Conservation (phyloP, 1,140 invertebrate species). For the Limonius californicus region DNA sequence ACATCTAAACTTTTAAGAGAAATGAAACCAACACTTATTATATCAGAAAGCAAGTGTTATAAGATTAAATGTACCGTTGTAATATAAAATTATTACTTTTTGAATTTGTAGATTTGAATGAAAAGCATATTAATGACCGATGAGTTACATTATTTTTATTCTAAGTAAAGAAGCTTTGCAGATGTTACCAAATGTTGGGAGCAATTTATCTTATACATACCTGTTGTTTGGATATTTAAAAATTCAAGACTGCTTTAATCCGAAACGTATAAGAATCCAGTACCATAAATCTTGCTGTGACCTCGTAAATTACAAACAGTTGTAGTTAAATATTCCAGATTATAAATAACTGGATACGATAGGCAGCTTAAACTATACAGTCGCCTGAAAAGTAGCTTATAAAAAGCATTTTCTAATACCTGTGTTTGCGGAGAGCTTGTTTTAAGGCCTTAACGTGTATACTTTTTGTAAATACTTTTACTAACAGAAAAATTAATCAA, state of each 20-base stretch:
- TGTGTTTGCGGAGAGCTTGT: constrained; percentile 38
- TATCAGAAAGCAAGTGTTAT: no score
- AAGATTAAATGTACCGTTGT: no score
- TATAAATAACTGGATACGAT: constrained; percentile 48
- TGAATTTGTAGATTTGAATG: no score
- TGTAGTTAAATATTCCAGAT: constrained; percentile 50
- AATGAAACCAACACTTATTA: no score
- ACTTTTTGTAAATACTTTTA: constrained; percentile 36
- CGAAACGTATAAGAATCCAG: constrained; percentile 46
- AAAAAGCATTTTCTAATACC: constrained; percentile 46
- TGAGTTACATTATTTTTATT: no score
- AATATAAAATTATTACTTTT: no score
- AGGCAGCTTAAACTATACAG: constrained; percentile 29
- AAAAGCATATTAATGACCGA: no score
- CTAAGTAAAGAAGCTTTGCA: neutral
- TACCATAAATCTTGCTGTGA: constrained; percentile 47
- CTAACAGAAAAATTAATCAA: constrained; percentile 46
- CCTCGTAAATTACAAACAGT: constrained; percentile 49
- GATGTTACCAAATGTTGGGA: constrained; percentile 9
- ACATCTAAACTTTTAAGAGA: no score
- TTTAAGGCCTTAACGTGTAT: constrained; percentile 26
- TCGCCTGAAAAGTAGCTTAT: constrained; percentile 30
- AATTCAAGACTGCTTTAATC: constrained; percentile 44
- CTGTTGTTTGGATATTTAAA: constrained; percentile 44
- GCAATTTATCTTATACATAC: constrained; percentile 12